Conservation (phyloP, 2,888 invertebrate genomes). For the Blastobasis lacticolella region DNA sequence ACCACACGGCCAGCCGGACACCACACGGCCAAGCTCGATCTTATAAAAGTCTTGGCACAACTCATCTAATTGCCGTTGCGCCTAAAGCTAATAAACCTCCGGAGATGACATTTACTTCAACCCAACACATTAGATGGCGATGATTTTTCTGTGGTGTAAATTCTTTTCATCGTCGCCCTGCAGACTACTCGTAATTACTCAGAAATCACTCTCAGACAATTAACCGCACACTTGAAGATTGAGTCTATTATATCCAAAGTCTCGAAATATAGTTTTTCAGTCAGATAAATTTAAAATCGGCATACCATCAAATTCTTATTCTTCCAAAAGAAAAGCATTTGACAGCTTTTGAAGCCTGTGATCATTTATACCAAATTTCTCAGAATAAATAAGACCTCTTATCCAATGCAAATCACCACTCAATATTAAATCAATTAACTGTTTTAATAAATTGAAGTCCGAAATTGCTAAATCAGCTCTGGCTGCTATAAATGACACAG, state of each 20-base stretch:
- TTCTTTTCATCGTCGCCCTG: background rate
- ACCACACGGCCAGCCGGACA: too few species aligned
- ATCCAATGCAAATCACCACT: too few species aligned
- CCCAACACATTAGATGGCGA: background rate
- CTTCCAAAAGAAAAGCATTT: background rate
- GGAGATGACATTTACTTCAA: background rate
- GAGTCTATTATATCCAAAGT: constrained; percentile 8
- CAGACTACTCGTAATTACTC: constrained; percentile 16
- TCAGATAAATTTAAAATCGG: constrained; percentile 1
- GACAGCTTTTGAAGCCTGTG: constrained; percentile 6
- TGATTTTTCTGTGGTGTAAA: background rate
- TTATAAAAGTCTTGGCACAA: background rate
- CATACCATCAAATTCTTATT: constrained; percentile 8
- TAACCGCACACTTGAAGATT: constrained; percentile 16
- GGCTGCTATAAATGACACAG: too few species aligned
- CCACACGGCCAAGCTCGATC: too few species aligned
- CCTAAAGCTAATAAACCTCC: background rate
- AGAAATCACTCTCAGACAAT: constrained; percentile 21
- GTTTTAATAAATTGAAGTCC: too few species aligned
- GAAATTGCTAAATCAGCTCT: too few species aligned
- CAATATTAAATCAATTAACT: too few species aligned
- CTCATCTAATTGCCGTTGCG: background rate
- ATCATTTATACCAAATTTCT: constrained; percentile 9
- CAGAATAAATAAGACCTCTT: constrained; percentile 2
- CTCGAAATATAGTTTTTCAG: constrained; percentile 1